Evolutionary conservation across 1,140 invertebrate genomes (phyloP), one percentile per base, ranked within the genome.

Genomic region (Philaenus spumarius): DNA sequence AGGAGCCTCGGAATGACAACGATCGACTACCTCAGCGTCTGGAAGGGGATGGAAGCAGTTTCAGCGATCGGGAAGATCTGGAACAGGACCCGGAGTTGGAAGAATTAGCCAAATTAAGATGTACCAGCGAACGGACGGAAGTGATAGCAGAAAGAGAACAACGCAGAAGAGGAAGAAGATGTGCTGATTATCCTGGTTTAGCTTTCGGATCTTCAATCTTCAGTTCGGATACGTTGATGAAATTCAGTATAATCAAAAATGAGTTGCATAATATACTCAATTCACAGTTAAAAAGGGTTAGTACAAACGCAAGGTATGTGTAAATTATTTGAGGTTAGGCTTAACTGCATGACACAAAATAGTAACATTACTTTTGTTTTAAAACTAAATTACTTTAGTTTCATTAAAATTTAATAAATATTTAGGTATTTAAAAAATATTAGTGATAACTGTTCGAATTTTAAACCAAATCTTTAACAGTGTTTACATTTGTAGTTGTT

Each of bases 181-280:
- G 90, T 72, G 83, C 90, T 2, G 92, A 95, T 70, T 96, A 95
- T 77, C 93, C 92, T 0, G 93, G 93, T 3, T 74, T 96, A 7
- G 90, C 90, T 0, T 93, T 95, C 66, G 91, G 90, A 19, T 84
- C 84, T 60, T 93, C 91, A 19, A 89, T 94, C 68, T 95, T 97
- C 73, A 94, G 90, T 70, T 96, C 94, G 45, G 94, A 96, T 72
- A 96, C 95, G 1, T 87, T 96, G 83, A 97, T 98, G 86, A 97
- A 95, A 76, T 96, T 97, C 77, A 93, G 86, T 70, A 87, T 98
- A 47, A 97, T 98, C 69, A 85, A 86, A 71, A 97, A 97, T 75
- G 95, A 97, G 78, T 82, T 98, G 67, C 92, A 97, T 77, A 97
- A 97, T 80, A 94, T 97, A 68, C 90, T 95, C 80, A 89, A 93